Evolutionary conservation across 2,888 invertebrate genomes (phyloP), one percentile per base, ranked within the genome.

Genomic region (Lycia hirtaria): DNA sequence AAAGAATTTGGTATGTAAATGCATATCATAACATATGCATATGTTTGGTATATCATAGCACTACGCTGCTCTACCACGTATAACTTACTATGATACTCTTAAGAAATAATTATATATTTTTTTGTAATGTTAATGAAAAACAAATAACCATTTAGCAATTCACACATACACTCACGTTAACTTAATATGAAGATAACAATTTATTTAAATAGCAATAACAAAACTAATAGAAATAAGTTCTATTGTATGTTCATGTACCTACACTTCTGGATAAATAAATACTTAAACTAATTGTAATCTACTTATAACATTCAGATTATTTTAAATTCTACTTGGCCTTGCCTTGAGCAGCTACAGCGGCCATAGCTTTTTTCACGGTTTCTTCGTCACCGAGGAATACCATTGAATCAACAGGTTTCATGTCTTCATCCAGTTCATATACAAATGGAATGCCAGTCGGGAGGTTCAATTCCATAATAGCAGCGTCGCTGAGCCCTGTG

Each of bases 401-500:
- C 93, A 95, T 94, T 19, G 95, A 94, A 33, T 94, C 94, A 0
- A 95, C 92, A 0, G 96, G 95, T 65, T 94, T 94, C 80, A 96
- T 88, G 71, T 94, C 82, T 57, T 94, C 94, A 78, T 96, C 95
- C 67, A 96, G 88, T 71, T 96, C 95, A 72, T 96, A 96, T 0
- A 96, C 94, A 73, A 96, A 96, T 43, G 96, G 96, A 76, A 96
- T 96, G 56, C 96, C 96, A 60, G 96, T 96, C 0, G 96, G 96
- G 51, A 96, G 91, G 81, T 96, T 96, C 52, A 96, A 85, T 59
- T 93, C 93, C 94, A 96, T 95, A 45, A 96, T 96, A 55, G 94
- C 93, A 32, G 94, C 94, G 73, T 96, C 95, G 37, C 93, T 93
- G 72, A 96, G 90, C 59, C 93, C 95, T 96, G 70, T 4, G 63